Percentiles rank a stretch among this genome's conserved stretches.
phyloP scores from a whole-genome alignment of 2,888 invertebrate genomes.

The Drosophila eohydei region DNA sequence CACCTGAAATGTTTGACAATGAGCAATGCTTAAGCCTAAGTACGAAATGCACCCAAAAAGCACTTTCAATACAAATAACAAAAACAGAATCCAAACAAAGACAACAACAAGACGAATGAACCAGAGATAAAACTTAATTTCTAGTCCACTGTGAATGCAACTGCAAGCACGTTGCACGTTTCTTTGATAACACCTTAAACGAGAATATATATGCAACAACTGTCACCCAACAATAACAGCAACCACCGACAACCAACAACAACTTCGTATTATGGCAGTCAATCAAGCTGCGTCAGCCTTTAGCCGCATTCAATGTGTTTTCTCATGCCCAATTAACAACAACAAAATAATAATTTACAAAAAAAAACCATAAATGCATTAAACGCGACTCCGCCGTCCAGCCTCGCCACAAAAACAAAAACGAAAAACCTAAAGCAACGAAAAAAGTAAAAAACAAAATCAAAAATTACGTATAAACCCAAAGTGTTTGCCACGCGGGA shows the following conservation, averaged over 20 bases:
- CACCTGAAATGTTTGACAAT: constrained; percentile 8
- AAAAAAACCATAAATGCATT: constrained; percentile 20
- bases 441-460: constrained; percentile 4
- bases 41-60: constrained; percentile 57
- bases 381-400: constrained; percentile 62
- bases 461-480: constrained; percentile 8
- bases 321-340: constrained; percentile 40
- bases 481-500: constrained; percentile 15
- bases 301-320: constrained; percentile 55
- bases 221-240: constrained; percentile 27
- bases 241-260: constrained; percentile 8
- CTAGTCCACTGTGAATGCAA: constrained; percentile 44
- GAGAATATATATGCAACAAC: constrained; percentile 27
- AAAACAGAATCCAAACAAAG: constrained; percentile 21
- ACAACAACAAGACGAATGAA: constrained; percentile 14
- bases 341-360: constrained; percentile 12
- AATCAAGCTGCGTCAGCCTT: constrained; percentile 69
- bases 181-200: constrained; percentile 34
- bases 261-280: constrained; percentile 80
- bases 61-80: constrained; percentile 14
- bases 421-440: constrained; percentile 13
- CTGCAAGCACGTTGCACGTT: constrained; percentile 50
- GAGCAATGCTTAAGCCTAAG: constrained; percentile 64
- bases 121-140: constrained; percentile 25
- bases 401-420: constrained; percentile 24